Evolutionary conservation across 2,113 vertebrate genomes (phyloP), one percentile per base, ranked within the genome.

Genomic region (Protobothrops mucrosquamatus): DNA sequence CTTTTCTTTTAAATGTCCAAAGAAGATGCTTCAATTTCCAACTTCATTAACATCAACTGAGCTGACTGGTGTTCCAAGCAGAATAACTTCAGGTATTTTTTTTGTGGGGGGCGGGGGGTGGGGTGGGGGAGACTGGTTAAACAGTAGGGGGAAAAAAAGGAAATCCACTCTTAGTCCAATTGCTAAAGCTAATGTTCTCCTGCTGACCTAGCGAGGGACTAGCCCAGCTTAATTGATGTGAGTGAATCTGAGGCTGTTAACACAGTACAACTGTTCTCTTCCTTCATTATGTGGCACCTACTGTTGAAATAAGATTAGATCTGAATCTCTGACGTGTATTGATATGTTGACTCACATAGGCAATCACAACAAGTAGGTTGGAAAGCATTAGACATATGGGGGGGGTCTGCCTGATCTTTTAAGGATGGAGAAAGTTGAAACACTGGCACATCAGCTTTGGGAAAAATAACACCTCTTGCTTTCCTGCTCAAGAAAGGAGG

Each of bases 21-120:
- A 18, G 43, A 86, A 43, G 20, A 24, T 85, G 12, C 90, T 91
- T 91, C 14, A 24, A 92, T 43, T 9, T 34, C 34, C 69, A 81
- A 81, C 18, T 39, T 81, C 69, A 81, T 81, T 39, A 81, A 81
- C 69, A 81, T 39, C 23, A 29, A 54, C 12, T 51, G 24, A 39
- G 7, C 14, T 46, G 7, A 64, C 64, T 14, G 46, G 57, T 64
- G 64, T 14, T 69, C 52, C 52, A 59, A 52, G 46, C 1, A 3
- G 29, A 48, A 11, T 92, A 24, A 92, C 14, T 54, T 87, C 7
- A 15, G 88, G 14, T 74, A 88, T 34, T 59, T 88, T 46, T 46
- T 46, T 4, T 5, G 46, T 6, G 7, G 48, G 61, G 12, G 1
- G 48, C 1, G 48, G 4, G 29, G 29, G 0, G n/a, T n/a, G n/a